Base-by-base conservation (phyloP, 2,797 vertebrate species). In the Semaprochilodus insignis region DNA sequence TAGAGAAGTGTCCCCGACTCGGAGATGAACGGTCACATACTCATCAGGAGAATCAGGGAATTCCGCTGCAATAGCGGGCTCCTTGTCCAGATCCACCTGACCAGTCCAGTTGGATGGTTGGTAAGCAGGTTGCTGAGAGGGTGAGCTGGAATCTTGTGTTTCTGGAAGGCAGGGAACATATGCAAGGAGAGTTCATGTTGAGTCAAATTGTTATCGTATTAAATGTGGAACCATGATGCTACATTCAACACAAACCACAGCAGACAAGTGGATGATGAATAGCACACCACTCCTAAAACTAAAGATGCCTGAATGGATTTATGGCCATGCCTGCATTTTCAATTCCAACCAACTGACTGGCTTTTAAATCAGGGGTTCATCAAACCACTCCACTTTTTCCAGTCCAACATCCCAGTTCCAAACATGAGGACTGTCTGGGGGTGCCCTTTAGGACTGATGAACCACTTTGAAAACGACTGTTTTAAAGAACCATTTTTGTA, bases 21-120 rank as follows among this genome's bases (percentile, higher is more conserved):
- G 90, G 7, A 92, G 82, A 73, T 82, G 89, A 14, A 94, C 89
- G 17, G 88, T 93, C 82, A 94, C 71, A 23, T 90, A 94, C 23
- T 88, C 83, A n/a, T 73, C 90, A 2, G 90, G 88, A 11, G 74
- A 60, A 40, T 79, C 84, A 3, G 63, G 31, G 14, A 36, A 19
- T 11, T 81, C 60, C 0, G 40, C 19, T 14, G 83, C 77, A 77
- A 83, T 62, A 2, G 81, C 79, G 4, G 67, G 55, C 36, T 93
- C 92, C 59, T 90, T 90, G 48, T 93, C 91, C 0, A 94, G 87
- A 83, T 95, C 93, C 27, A 94, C 91, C 85, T 91, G n/a, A 72
- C 93, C 93, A 0, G 94, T 95, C 94, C 93, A 95, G 88, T 93
- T 94, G 6, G 90, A 89, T 13, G 86, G 82, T 23, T 71, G 84